Percentiles rank a stretch among this genome's conserved stretches.
These are phyloP conservation scores for Smittia aterrima DNA, from an alignment of 2,888 invertebrate genomes.

Conservation along the genomic window DNA sequence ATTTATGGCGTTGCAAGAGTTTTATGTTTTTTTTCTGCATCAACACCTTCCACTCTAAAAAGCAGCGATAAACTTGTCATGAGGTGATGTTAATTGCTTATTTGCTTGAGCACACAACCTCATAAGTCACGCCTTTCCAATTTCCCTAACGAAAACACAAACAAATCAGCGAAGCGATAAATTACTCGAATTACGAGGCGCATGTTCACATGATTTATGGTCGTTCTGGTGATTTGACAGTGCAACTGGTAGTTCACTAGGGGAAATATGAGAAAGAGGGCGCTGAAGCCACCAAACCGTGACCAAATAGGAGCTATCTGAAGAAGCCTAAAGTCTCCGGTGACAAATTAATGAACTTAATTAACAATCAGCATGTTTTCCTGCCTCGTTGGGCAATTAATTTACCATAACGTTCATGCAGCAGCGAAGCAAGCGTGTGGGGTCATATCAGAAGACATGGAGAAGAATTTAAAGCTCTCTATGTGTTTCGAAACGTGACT, in stretches of 20 bases:
- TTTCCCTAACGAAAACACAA: conserved; percentile 4
- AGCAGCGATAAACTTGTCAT: neutral
- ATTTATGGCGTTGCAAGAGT: neutral
- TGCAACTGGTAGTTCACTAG: neutral
- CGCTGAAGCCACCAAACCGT: conserved; percentile 6
- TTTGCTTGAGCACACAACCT: conserved; percentile 7
- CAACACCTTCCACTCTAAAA: neutral
- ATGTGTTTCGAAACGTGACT: conserved; percentile 29
- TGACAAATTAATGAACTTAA: conserved; percentile 35
- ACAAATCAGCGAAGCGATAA: conserved; percentile 39
- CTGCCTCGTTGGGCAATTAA: conserved; percentile 35
- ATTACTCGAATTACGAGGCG: conserved; percentile 25
- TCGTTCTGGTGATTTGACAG: neutral
- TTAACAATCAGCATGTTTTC: conserved; percentile 26
- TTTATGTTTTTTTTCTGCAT: neutral
- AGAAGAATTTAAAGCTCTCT: conserved; percentile 10
- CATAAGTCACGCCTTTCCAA: conserved; percentile 40
- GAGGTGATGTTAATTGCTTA: neutral
- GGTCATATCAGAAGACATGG: conserved; percentile 22
- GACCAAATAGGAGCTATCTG: neutral
- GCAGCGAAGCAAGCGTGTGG: conserved; percentile 26
- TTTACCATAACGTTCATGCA: conserved; percentile 33
- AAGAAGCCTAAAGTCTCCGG: conserved; percentile 13
- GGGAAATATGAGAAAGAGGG: neutral
- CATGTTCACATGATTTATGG: conserved; percentile 32